These are phyloP conservation scores for Amphilophus citrinellus DNA, from an alignment of 2,113 vertebrate genomes.

Conservation along the genomic window DNA sequence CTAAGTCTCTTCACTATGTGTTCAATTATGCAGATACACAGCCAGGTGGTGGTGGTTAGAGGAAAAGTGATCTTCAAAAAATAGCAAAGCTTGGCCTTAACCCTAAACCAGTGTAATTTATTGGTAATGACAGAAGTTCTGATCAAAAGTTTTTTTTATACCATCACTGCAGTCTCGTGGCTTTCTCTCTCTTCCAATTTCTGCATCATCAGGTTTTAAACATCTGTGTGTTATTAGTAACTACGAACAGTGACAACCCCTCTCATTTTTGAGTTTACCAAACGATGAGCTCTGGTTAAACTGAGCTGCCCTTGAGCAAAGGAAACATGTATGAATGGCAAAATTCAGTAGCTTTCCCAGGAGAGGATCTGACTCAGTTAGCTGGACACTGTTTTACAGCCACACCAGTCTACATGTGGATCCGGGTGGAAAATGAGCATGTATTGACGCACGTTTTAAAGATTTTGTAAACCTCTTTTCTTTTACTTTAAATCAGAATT, in stretches of 20 bases:
- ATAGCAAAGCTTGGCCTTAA: slow-evolving; percentile 18
- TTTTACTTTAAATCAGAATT: background rate
- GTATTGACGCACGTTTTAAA: background rate
- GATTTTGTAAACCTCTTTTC: background rate
- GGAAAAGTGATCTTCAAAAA: slow-evolving; percentile 39
- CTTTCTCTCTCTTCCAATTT: slow-evolving; percentile 20
- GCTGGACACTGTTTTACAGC: slow-evolving; percentile 1
- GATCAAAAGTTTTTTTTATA: slow-evolving; percentile 37
- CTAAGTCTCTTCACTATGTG: background rate
- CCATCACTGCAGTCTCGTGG: slow-evolving; percentile 17
- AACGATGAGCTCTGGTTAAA: slow-evolving; percentile 29
- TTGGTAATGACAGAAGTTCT: slow-evolving; percentile 20
- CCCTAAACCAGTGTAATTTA: slow-evolving; percentile 19
- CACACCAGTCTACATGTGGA: background rate
- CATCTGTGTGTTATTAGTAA: slow-evolving; percentile 64
- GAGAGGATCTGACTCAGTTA: slow-evolving; percentile 35
- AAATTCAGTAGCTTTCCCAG: slow-evolving; percentile 35
- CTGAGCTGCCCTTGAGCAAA: slow-evolving; percentile 15
- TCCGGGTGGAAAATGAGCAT: background rate
- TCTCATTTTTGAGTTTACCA: slow-evolving; percentile 29
- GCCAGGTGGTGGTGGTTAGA: background rate
- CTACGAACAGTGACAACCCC: slow-evolving; percentile 43
- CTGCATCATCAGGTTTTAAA: slow-evolving; percentile 31
- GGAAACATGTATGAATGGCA: slow-evolving; percentile 37
- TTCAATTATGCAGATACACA: slow-evolving; percentile 11